phyloP scores from a whole-genome alignment of 1,140 invertebrate genomes.

The Zaprionus davidi region DNA sequence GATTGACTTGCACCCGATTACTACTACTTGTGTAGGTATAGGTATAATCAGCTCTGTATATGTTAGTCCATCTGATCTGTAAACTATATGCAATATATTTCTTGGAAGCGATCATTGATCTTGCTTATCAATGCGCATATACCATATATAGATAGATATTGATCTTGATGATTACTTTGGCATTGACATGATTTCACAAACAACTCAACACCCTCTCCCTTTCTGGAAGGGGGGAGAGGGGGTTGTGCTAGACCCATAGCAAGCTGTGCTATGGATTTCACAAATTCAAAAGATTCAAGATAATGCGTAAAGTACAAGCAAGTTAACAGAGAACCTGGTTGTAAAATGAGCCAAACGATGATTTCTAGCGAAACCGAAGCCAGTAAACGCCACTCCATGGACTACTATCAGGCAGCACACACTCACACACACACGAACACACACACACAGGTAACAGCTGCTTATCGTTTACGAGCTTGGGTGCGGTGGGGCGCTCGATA shows the following conservation, averaged over 20 bases:
- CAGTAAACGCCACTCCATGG: slow-evolving; percentile 16
- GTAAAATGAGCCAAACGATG: slow-evolving; percentile 64
- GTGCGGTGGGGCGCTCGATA: slow-evolving; percentile 56
- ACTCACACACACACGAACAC: not conserved
- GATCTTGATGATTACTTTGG: slow-evolving; percentile 20
- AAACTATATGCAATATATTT: not conserved
- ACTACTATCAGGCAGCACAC: slow-evolving; percentile 46
- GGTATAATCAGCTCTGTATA: not conserved
- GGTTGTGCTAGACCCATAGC: not conserved
- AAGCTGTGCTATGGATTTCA: slow-evolving; percentile 43
- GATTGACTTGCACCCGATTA: not conserved
- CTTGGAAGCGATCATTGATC: not conserved
- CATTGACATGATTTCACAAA: slow-evolving; percentile 13
- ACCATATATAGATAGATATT: slow-evolving; percentile 20
- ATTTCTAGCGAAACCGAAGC: slow-evolving; percentile 59
- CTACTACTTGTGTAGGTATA: not conserved
- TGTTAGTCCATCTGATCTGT: not conserved
- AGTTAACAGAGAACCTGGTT: slow-evolving; percentile 65
- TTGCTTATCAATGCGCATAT: slow-evolving; percentile 20
- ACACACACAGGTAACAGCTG: slow-evolving; percentile 45
- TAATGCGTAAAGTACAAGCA: slow-evolving; percentile 61
- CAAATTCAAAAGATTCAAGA: slow-evolving; percentile 65
- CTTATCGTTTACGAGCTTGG: slow-evolving; percentile 66
- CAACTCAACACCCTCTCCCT: not conserved
- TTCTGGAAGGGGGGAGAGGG: no score